Conservation (phyloP, 2,797 vertebrate species). For the Enteromius anoplus region DNA sequence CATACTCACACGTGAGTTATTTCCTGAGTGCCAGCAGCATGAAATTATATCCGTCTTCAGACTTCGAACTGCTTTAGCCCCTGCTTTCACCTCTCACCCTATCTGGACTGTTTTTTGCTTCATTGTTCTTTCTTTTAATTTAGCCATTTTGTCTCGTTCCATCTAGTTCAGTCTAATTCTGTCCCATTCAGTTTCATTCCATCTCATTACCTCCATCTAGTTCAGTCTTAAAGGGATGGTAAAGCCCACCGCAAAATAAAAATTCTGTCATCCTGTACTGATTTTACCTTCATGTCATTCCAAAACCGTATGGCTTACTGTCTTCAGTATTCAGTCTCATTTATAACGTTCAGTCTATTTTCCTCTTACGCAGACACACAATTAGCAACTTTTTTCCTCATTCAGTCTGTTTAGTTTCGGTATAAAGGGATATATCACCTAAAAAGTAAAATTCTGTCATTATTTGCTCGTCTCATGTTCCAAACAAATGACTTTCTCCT, state of each 20-base stretch:
- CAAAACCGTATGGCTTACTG: background rate
- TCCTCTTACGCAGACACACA: background rate
- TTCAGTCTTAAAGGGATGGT: background rate
- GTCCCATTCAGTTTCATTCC: background rate
- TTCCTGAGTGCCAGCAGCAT: slow-evolving; percentile 42
- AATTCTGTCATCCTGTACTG: background rate
- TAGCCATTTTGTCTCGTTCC: background rate
- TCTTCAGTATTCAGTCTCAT: background rate
- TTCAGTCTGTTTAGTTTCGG: background rate
- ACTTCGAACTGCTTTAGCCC: background rate
- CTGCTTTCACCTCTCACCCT: background rate
- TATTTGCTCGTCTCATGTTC: background rate
- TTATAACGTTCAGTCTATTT: background rate
- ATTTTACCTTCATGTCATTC: too few species aligned
- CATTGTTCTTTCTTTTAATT: background rate
- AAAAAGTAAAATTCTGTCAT: background rate
- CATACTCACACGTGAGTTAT: slow-evolving; percentile 67
- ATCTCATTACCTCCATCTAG: background rate
- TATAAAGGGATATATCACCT: background rate
- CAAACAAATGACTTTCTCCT: background rate
- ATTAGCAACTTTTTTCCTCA: background rate
- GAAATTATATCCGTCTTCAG: slow-evolving; percentile 28
- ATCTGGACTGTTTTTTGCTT: background rate
- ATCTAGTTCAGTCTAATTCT: background rate
- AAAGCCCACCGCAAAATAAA: background rate